Evolutionary conservation across 2,888 invertebrate species (phyloP), one percentile per base, ranked within the genome.

Genomic region (Amblyjoppa fuscipennis): DNA sequence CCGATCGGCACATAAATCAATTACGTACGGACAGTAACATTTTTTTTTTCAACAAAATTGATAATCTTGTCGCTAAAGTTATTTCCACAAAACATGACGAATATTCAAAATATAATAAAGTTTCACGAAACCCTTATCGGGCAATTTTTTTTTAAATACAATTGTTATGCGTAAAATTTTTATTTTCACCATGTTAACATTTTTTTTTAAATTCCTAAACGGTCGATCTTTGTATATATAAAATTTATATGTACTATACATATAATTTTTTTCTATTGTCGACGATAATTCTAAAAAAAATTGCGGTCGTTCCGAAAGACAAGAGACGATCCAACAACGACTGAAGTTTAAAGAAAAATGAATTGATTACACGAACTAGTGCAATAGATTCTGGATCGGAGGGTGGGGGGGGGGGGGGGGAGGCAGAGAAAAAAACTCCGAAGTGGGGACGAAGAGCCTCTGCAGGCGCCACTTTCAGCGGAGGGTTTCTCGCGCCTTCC

Each of bases 401-500:
- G 28, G 13, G 25, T 3, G 28, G 13, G 25, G 16, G 25, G 25
- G 20, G 31, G 25, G 25, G 20, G 2, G n/a, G 31, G 28, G 53
- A n/a, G 28, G 31, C 25, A 20, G 16, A 7, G 7, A n/a, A 59
- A 59, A 59, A 74, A 56, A 73, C 3, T 20, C 0, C n/a, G 20
- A 38, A n/a, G 34, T n/a, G 34, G 34, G 20, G 49, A n/a, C 41
- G 53, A 6, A 31, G 38, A 25, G 64, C 28, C 25, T 70, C 53
- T 64, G 56, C 53, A 51, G 25, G 77, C 70, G 74, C 70, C 76
- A 20, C 68, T 77, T 80, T 77, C 13, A 69, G 25, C 59, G 69
- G 74, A 83, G 85, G 85, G 80, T 83, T 85, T 71, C 80, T 49
- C 73, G 66, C 77, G 79, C 31, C 75, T 79, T 82, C 74, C 79